Conservation (phyloP, 2,113 vertebrate species). For the Ptychochromis oligacanthus region DNA sequence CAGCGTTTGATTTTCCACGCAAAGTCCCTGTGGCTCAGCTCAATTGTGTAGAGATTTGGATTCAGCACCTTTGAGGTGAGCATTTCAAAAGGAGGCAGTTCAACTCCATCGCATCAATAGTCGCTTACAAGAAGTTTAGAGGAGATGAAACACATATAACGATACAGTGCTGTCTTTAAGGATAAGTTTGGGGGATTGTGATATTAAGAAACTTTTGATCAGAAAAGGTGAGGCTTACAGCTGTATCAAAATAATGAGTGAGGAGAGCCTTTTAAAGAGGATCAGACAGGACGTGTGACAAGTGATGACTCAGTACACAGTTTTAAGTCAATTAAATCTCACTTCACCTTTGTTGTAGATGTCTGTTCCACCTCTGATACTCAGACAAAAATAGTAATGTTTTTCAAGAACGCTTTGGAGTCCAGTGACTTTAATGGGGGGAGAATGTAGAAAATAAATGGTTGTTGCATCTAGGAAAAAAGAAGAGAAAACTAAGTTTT, state of each 20-base stretch:
- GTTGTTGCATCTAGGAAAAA: constrained; percentile 6
- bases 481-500: neutral
- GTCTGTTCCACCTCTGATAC: constrained; percentile 62
- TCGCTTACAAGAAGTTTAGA: constrained; percentile 57
- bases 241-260: constrained; percentile 53
- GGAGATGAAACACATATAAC: constrained; percentile 50
- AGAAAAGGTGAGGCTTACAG: constrained; percentile 49
- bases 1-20: constrained; percentile 74
- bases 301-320: constrained; percentile 45
- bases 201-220: constrained; percentile 62
- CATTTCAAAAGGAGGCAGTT: constrained; percentile 64
- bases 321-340: constrained; percentile 63
- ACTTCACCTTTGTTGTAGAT: constrained; percentile 63
- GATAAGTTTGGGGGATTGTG: constrained; percentile 54
- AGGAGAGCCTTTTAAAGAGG: constrained; percentile 39
- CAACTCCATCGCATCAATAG: constrained; percentile 57
- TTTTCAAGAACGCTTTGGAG: constrained; percentile 58
- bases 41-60: constrained; percentile 71
- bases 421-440: constrained; percentile 57
- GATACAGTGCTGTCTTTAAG: constrained; percentile 52
- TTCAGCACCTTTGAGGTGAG: constrained; percentile 71
- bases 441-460: constrained; percentile 41
- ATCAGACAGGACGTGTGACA: constrained; percentile 46
- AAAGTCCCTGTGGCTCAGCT: constrained; percentile 73
- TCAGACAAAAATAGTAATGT: constrained; percentile 64